A percentile compares a stretch with the other conserved stretches of the same genome.
These are phyloP conservation scores for Thaumatotibia leucotreta DNA, from an alignment of 1,140 invertebrate genomes.

Conservation along the genomic window DNA sequence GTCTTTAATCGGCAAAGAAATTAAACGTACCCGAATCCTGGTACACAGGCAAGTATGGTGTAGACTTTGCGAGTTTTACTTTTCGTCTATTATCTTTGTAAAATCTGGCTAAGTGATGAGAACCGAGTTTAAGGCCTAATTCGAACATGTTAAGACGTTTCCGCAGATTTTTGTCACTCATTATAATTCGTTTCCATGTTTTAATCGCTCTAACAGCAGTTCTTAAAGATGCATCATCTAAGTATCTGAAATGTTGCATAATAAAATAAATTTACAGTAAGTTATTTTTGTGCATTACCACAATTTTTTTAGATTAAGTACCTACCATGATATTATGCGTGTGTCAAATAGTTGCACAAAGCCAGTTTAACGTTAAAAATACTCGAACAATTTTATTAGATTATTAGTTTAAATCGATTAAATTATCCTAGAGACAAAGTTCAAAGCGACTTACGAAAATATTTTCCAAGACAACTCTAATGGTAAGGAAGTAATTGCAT, in stretches of 20 bases:
- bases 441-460: conserved; percentile 53
- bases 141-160: conserved; percentile 46
- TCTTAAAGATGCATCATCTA: conserved; percentile 42
- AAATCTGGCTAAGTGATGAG: conserved; percentile 40
- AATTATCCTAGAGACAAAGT: background rate
- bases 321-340: no score
- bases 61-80: conserved; percentile 28
- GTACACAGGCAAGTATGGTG: conserved; percentile 38
- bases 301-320: no score
- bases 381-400: no score
- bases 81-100: conserved; percentile 37
- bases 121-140: conserved; percentile 41
- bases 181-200: conserved; percentile 49
- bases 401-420: no score
- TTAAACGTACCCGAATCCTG: conserved; percentile 26
- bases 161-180: conserved; percentile 38
- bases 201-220: conserved; percentile 27
- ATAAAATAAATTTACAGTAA: conserved; percentile 8
- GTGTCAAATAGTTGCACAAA: no score
- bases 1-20: background rate
- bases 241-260: conserved; percentile 33
- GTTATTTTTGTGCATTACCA: no score
- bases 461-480: conserved; percentile 61
- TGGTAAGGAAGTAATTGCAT: conserved; percentile 48
- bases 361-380: no score